These are phyloP conservation scores for Acestrorhynchus altus DNA, from an alignment of 2,797 vertebrate genomes.

Conservation along the genomic window DNA sequence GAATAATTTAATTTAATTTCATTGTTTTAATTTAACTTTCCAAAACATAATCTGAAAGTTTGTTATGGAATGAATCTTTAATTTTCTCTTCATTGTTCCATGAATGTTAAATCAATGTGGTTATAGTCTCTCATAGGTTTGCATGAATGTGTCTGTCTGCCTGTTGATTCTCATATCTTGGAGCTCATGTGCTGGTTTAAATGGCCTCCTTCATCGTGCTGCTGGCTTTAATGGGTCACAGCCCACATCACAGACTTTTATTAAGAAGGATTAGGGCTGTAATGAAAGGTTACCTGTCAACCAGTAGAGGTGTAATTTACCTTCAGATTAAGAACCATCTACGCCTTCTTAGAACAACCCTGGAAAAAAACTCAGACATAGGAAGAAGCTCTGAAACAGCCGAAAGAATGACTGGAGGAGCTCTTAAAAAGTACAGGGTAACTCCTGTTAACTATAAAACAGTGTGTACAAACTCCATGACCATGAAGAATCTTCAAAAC, in stretches of 20 bases:
- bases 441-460: too few relatives aligned
- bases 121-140: neutral
- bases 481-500: too few relatives aligned
- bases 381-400: too few relatives aligned
- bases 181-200: constrained; percentile 36
- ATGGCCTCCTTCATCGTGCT: constrained; percentile 35
- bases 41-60: too few relatives aligned
- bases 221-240: constrained; percentile 77
- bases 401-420: neutral
- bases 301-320: constrained; percentile 78
- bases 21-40: too few relatives aligned
- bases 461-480: too few relatives aligned
- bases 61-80: too few relatives aligned
- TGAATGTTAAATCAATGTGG: neutral
- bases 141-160: constrained; percentile 14
- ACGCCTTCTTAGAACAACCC: neutral
- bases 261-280: constrained; percentile 80
- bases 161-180: constrained; percentile 68
- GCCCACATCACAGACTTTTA: constrained; percentile 76
- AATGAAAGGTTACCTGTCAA: constrained; percentile 85
- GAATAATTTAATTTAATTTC: too few relatives aligned
- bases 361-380: neutral
- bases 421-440: neutral
- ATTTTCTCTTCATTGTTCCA: constrained; percentile 21
- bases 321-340: constrained; percentile 78